Base-by-base conservation (phyloP, 2,797 vertebrate species). In the Ambastaia sidthimunki region DNA sequence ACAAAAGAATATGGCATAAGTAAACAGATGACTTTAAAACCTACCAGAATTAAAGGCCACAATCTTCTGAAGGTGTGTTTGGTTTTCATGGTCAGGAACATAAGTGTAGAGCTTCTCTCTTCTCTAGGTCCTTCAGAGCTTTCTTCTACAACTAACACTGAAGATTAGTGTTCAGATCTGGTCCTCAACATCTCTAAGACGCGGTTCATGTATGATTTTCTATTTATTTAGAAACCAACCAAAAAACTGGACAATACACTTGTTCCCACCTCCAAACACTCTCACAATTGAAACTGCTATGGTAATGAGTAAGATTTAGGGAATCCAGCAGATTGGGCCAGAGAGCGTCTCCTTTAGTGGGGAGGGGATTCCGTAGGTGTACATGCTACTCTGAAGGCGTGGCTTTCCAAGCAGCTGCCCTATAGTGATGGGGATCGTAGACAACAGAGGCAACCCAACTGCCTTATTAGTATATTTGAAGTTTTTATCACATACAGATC, bases 261-360 rank as follows among this genome's bases (percentile, higher is more conserved):
- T 89, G 89, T 90, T 90, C 87, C 90, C 85, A 87, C 84, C 87
- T 90, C 88, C 87, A 87, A 88, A 87, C 85, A 86, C 86, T 88
- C 88, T 89, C 81, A 15, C 88, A 82, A 78, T 85, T 90, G 87
- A 90, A 89, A 90, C 89, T 87, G 90, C 90, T 87, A 92, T 92
- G 92, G 65, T 89, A 92, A 93, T 92, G 91, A 90, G 85, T 88
- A 54, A 80, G 82, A 82, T 82, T 87, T 86, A 60, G 57, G 80
- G 85, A 21, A 84, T 84, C 85, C 82, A 15, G 84, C 84, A 83
- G 88, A 88, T 88, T 87, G 85, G 57, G 76, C 77, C 82, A 82
- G 71, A 85, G 75, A 81, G 82, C 16, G 3, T 65, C 60, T 68
- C 71, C 68, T 81, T 55, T 47, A 63, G 10, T 70, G 67, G 62